Evolutionary conservation across 92 coral and sea anemone genomes (phyloP), one percentile per base, ranked within the genome.

Genomic region (Chrysogorgia sp.): DNA sequence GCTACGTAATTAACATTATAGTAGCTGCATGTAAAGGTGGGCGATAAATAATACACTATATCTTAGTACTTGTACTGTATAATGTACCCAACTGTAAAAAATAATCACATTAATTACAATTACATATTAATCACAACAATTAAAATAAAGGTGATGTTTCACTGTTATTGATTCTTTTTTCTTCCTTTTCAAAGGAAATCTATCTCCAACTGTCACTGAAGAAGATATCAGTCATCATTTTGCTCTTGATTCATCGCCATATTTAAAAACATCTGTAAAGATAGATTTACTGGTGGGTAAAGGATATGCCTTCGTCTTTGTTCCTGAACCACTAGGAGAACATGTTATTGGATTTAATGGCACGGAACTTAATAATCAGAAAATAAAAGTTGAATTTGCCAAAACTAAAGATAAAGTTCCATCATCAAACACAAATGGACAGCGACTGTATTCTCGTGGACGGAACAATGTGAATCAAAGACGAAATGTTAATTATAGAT

Each of bases 171-270:
- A 1, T 48, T 17, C 56, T 64, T 35, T n/a, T 49, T 34, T n/a
- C 3, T 23, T 3, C 6, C 65, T 58, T 19, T 62, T 58, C 32
- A 31, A 26, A 94, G 98, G 98, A 28, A 94, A 94, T 76, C 81
- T 94, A 26, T 84, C 98, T 1, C 28, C 81, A 0, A 88, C 87
- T 83, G 90, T 87, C 2, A 91, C 98, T 10, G 87, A 86, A 40
- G 97, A 94, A 29, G 93, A 90, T 63, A 75, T 94, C 26, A 77
- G 85, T 34, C 90, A 81, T 13, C 93, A 84, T 60, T 90, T 91
- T 83, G 90, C 96, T 48, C 75, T 94, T 17, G 90, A 94, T 47
- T 83, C 89, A 35, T 85, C 98, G 4, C 98, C 98, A 10, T 91
- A 94, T 79, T 79, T 91, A 26, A 80, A 93, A 1, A 88, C 98